Base-by-base conservation (phyloP, 2,888 invertebrate species). In the Penaeus monodon region DNA sequence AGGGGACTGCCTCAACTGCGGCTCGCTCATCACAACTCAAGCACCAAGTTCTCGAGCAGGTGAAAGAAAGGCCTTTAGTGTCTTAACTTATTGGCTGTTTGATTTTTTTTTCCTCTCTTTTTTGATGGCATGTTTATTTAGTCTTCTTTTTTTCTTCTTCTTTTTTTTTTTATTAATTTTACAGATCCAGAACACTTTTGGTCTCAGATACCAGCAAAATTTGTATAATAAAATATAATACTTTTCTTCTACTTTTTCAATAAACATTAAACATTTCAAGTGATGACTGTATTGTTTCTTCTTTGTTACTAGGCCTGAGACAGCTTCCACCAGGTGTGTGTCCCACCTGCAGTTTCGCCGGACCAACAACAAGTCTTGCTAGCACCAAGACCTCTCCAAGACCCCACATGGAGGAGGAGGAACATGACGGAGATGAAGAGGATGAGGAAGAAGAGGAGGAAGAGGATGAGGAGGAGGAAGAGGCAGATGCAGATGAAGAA, bases 371-470 rank as follows among this genome's bases (percentile, higher is more conserved):
- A 57, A 57, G 17, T 20, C 57, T 57, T 2, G 57, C 57, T 20
- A 4, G 57, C 57, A 57, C 57, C 57, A 57, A 57, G 57, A 57
- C 57, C 57, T 57, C 57, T 20, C 57, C 57, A 4, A 57, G 57
- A 12, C 57, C 70, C 17, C 76, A 74, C 63, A 33, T 63, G 49
- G 83, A 88, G 63, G 87, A 87, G n/a, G 87, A 87, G 8, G 87
- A 87, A 33, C 87, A 87, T 49, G 87, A 87, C 57, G 87, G 87
- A 7, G 86, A 86, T 76, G 81, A 86, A 57, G 81, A 86, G 33
- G 87, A 88, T 76, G 87, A 88, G 38, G 84, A 84, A 17, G 84
- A 74, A 10, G 68, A 83, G n/a, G 81, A 86, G 22, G 76, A 65
- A n/a, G 77, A 74, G 49, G 77, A 78, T 0, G 84, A 84, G 14